Percentiles rank a stretch among this genome's conserved stretches.
These are phyloP conservation scores for Garrulus glandarius DNA, from an alignment of 2,797 vertebrate genomes.

Conservation along the genomic window DNA sequence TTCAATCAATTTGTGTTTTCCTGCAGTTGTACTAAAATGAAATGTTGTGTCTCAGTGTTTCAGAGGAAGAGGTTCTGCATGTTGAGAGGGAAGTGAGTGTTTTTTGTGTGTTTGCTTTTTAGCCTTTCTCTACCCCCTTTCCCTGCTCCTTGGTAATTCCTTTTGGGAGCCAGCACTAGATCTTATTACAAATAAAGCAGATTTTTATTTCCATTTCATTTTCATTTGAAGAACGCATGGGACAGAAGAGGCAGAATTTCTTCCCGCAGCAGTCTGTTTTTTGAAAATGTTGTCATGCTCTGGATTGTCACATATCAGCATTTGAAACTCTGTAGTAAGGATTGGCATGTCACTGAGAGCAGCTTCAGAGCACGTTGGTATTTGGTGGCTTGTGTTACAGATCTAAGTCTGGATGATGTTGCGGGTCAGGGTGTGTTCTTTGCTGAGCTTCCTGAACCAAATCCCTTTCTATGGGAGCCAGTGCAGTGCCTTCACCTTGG, in stretches of 20 bases:
- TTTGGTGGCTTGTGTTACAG: not conserved
- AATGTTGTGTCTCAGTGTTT: not conserved
- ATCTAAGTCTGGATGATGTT: not conserved
- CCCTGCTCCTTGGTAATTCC: not conserved
- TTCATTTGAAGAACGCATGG: not conserved
- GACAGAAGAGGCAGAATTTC: not conserved
- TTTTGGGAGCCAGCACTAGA: not conserved
- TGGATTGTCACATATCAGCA: not conserved
- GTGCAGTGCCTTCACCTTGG: not conserved
- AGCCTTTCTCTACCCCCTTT: not conserved
- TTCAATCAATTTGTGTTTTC: not conserved
- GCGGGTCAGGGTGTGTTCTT: not conserved
- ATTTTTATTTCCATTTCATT: not conserved
- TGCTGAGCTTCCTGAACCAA: not conserved
- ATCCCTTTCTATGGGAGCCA: not conserved
- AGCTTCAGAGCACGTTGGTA: not conserved
- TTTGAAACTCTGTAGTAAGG: not conserved
- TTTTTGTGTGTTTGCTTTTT: not conserved
- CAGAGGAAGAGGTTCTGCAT: not conserved
- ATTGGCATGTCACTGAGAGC: not conserved
- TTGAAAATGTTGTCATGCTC: not conserved
- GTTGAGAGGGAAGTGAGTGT: not conserved
- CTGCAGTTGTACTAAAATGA: slow-evolving; percentile 23
- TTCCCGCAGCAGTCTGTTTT: not conserved
- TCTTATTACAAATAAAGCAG: not conserved